phyloP scores from a whole-genome alignment of 2,113 vertebrate species.

The Megaceryle torquata region DNA sequence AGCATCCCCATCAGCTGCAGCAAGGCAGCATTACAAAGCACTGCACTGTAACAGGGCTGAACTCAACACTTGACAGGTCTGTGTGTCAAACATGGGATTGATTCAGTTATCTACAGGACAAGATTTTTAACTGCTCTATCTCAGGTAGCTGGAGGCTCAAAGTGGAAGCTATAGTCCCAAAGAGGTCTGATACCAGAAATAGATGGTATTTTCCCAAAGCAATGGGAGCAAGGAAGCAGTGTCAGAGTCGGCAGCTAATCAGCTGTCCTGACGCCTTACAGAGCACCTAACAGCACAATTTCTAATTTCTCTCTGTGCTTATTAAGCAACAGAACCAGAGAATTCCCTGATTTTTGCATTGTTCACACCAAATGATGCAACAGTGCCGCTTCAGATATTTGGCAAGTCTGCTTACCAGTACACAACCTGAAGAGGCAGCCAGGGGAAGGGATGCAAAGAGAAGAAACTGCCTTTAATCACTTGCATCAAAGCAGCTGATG shows the following conservation, averaged over 20 bases:
- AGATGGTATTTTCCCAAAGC: neutral
- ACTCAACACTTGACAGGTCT: neutral
- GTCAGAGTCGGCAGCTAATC: neutral
- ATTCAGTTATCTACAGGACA: neutral
- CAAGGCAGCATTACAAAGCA: neutral
- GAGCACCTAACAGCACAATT: neutral
- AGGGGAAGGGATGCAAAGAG: neutral
- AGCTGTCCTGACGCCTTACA: neutral
- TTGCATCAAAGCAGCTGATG: neutral
- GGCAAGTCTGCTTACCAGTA: neutral
- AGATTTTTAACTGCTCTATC: neutral
- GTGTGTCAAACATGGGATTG: neutral
- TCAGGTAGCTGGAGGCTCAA: neutral
- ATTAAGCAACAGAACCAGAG: neutral
- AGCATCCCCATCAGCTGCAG: neutral
- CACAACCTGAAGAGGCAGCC: neutral
- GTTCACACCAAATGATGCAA: neutral
- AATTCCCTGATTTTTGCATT: neutral
- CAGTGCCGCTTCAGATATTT: neutral
- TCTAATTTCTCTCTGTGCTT: neutral
- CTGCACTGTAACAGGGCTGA: neutral
- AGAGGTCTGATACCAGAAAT: neutral
- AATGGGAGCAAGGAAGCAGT: neutral
- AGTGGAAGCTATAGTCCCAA: neutral
- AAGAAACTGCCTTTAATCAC: neutral